phyloP scores from a whole-genome alignment of 2,888 invertebrate species.

The Nysson spinosus region DNA sequence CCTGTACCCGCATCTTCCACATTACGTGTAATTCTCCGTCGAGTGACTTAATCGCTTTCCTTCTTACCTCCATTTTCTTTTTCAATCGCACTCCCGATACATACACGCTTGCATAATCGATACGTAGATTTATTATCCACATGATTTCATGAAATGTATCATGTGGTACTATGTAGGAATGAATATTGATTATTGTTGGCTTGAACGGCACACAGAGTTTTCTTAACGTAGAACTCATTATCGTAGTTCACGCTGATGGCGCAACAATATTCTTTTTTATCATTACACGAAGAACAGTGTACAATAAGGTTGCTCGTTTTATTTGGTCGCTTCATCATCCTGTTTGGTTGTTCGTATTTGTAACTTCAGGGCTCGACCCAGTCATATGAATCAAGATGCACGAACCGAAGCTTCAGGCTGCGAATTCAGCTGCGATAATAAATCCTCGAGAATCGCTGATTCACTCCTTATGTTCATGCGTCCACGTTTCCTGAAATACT shows the following conservation, averaged over 20 bases:
- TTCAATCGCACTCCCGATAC: constrained; percentile 1
- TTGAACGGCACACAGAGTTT: no score
- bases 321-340: constrained; percentile 42
- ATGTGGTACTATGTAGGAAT: not conserved
- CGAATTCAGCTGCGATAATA: constrained; percentile 53
- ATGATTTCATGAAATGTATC: constrained; percentile 1
- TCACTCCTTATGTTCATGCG: constrained; percentile 38
- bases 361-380: constrained; percentile 44
- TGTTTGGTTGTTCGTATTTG: constrained; percentile 43
- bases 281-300: constrained; percentile 6
- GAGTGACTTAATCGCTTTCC: constrained; percentile 49
- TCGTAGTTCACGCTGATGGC: not conserved
- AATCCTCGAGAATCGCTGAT: constrained; percentile 56
- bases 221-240: constrained; percentile 14
- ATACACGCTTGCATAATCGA: constrained; percentile 4
- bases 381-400: constrained; percentile 53
- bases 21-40: constrained; percentile 37
- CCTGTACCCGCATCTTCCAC: constrained; percentile 34
- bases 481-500: constrained; percentile 46
- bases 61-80: constrained; percentile 5
- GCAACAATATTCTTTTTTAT: constrained; percentile 10
- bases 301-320: constrained; percentile 27
- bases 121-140: constrained; percentile 14
- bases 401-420: constrained; percentile 34
- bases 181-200: no score